Evolutionary conservation across 2,888 invertebrate genomes (phyloP), one percentile per base, ranked within the genome.

Genomic region (Mystacides longicornis): DNA sequence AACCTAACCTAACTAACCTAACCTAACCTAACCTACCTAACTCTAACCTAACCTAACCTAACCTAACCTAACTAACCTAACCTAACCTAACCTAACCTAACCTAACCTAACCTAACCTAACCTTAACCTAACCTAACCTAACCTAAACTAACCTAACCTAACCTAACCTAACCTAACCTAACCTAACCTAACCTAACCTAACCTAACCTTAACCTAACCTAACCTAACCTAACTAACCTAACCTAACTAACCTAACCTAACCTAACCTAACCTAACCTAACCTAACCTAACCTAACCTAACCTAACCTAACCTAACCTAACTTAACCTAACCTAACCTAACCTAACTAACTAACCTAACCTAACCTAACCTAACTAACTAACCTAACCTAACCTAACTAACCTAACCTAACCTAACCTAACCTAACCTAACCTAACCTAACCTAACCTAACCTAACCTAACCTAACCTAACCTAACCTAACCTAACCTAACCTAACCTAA

Each of bases 401-500:
- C 55, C 51, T 55, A 51, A 55, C 55, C 55, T 55, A 55, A 55
- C 55, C 55, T 55, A 55, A 55, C 55, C 55, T 55, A 55, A 55
- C 55, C 55, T 55, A 55, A 55, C 55, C 55, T 55, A 55, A 55
- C 55, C 55, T 51, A 55, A 55, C 55, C 55, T 55, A 55, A 51
- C 55, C 62, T 61, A 62, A 62, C 62, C 61, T 60, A 61, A 61
- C 61, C 59, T 55, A 57, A 58, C 61, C 62, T 60, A 61, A 61
- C 61, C 62, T 60, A 60, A 59, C 60, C 61, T 60, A 60, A 60
- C n/a, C 61, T 16, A 9, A 31, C 7, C 31, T 14, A 9, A 31
- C 7, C n/a, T n/a, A n/a, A n/a, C n/a, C n/a, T n/a, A n/a, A n/a
- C n/a, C n/a, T n/a, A n/a, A n/a, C n/a, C 16, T 5, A 16, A 5